A percentile compares a stretch with the other conserved stretches of the same genome.
phyloP scores from a whole-genome alignment of 2,113 vertebrate genomes.

The Rostratula benghalensis region DNA sequence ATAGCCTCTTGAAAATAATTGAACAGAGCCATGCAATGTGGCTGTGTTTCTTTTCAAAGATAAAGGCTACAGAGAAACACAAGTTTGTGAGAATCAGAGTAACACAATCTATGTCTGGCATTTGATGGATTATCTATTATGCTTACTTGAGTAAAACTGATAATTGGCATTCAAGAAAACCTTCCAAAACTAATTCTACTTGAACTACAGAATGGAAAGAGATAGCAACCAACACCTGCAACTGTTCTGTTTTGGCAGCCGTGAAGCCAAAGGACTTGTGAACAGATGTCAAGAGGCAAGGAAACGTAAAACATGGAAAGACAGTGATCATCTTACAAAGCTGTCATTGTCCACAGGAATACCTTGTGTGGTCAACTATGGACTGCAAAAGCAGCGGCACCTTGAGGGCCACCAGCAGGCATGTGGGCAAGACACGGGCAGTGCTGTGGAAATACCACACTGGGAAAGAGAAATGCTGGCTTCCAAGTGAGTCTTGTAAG shows the following conservation, averaged over 20 bases:
- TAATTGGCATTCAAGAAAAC: not conserved
- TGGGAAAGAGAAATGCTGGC: not conserved
- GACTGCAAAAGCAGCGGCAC: not conserved
- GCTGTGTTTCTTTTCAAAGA: not conserved
- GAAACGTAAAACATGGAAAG: not conserved
- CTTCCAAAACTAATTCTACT: not conserved
- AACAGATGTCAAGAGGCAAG: not conserved
- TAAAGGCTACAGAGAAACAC: not conserved
- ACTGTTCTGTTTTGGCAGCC: not conserved
- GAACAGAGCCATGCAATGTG: not conserved
- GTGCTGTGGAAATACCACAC: not conserved
- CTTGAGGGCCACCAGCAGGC: no score
- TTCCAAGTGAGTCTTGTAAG: not conserved
- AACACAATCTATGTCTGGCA: not conserved
- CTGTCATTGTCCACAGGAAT: accelerated
- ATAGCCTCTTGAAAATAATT: not conserved
- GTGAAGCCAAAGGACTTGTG: not conserved
- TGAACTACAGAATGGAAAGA: not conserved
- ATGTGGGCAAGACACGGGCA: accelerated
- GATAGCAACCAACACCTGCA: not conserved
- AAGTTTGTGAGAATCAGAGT: not conserved
- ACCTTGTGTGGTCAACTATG: accelerated
- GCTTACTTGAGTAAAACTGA: not conserved
- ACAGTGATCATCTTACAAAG: not conserved
- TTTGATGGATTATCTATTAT: not conserved